Percentiles rank a stretch among this genome's conserved stretches.
These are phyloP conservation scores for Troides helena DNA, from an alignment of 2,888 invertebrate genomes.

Conservation along the genomic window DNA sequence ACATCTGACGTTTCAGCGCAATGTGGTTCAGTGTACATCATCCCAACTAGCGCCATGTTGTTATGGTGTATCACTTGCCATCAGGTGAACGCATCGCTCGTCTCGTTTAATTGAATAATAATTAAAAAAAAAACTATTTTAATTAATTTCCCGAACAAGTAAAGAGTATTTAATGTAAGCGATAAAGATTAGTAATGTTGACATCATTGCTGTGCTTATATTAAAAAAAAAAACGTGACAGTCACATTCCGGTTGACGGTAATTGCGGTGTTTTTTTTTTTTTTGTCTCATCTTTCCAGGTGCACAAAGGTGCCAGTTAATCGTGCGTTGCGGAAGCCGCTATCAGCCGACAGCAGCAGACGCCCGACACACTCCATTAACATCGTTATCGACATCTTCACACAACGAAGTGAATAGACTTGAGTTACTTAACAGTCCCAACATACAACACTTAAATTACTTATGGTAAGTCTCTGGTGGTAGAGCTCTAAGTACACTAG, in stretches of 20 bases:
- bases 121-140: too few relatives aligned
- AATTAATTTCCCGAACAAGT: neutral
- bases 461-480: neutral
- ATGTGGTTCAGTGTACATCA: too few relatives aligned
- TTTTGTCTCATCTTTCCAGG: slow-evolving; percentile 22
- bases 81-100: too few relatives aligned
- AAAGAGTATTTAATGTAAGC: neutral
- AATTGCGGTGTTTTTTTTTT: slow-evolving; percentile 13
- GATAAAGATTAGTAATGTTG: neutral
- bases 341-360: slow-evolving; percentile 33
- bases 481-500: too few relatives aligned
- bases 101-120: too few relatives aligned
- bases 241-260: neutral
- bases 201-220: neutral
- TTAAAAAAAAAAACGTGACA: neutral
- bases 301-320: slow-evolving; percentile 16
- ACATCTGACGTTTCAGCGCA: too few relatives aligned
- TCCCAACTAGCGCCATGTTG: too few relatives aligned
- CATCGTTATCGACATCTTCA: slow-evolving; percentile 34
- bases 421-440: neutral
- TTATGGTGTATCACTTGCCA: too few relatives aligned
- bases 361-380: slow-evolving; percentile 37
- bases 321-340: slow-evolving; percentile 34
- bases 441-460: neutral
- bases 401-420: slow-evolving; percentile 9